Evolutionary conservation across 2,113 vertebrate genomes (phyloP).

Genomic region (Caloenas nicobarica): DNA sequence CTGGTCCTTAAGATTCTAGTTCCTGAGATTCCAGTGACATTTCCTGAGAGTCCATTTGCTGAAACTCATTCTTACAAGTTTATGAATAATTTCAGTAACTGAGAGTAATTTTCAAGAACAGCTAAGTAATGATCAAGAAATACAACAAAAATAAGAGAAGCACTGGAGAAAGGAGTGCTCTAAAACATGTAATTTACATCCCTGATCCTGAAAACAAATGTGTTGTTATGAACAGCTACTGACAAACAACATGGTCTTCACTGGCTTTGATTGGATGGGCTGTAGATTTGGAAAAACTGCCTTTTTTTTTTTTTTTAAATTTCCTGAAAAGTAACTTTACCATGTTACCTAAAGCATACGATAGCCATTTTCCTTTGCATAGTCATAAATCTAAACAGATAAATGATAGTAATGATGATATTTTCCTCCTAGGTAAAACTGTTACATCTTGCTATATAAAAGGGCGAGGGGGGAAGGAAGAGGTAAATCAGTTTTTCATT

Average conservation of each 20-base stretch:
- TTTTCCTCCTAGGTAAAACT: neutral
- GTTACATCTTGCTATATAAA: neutral
- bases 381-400: neutral
- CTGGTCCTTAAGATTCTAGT: neutral
- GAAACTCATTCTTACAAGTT: neutral
- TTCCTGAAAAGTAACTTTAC: neutral
- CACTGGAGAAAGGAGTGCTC: neutral
- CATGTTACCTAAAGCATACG: neutral
- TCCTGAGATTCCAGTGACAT: neutral
- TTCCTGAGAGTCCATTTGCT: neutral
- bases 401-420: neutral
- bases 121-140: neutral
- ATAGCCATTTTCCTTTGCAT: neutral
- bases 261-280: neutral
- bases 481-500: neutral
- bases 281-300: neutral
- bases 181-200: neutral
- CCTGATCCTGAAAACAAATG: neutral
- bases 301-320: neutral
- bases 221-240: accelerated
- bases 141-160: neutral
- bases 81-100: neutral
- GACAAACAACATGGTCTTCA: accelerated
- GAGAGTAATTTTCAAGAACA: neutral
- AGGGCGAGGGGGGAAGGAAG: accelerated